Percentiles rank a stretch among this genome's conserved stretches.
Conservation (phyloP, 2,113 vertebrate genomes). For the Takifugu flavidus region DNA sequence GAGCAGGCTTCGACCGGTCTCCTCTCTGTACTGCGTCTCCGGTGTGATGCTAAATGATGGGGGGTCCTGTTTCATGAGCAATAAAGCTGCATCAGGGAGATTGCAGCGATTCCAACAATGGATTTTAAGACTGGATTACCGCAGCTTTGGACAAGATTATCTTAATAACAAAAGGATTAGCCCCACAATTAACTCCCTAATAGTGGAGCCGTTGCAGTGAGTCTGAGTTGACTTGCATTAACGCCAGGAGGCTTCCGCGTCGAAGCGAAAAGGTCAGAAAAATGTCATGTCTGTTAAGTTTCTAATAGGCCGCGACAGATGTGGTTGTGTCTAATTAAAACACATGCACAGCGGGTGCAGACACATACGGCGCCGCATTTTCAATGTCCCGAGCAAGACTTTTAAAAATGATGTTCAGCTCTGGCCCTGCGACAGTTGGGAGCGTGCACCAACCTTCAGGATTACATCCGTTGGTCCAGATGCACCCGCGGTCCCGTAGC, state of each 20-base stretch:
- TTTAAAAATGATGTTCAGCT: no score
- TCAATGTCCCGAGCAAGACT: background rate
- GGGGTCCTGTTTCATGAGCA: conserved; percentile 79
- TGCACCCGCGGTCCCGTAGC: conserved; percentile 82
- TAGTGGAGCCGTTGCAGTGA: conserved; percentile 30
- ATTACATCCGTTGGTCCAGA: conserved; percentile 80
- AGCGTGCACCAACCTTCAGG: conserved; percentile 78
- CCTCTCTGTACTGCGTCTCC: conserved; percentile 82
- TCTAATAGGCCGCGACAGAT: conserved; percentile 51
- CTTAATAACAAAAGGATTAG: conserved; percentile 69
- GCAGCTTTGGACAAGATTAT: conserved; percentile 59
- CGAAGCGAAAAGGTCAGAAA: conserved; percentile 54
- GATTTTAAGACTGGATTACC: conserved; percentile 55
- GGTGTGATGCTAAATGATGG: conserved; percentile 80
- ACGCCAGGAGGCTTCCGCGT: conserved; percentile 33
- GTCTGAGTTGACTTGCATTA: conserved; percentile 47
- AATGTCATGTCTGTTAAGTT: conserved; percentile 46
- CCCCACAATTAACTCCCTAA: conserved; percentile 63
- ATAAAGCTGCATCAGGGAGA: conserved; percentile 37
- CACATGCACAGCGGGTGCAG: background rate
- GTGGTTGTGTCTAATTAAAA: conserved; percentile 36
- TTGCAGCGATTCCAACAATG: conserved; percentile 37
- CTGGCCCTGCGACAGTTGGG: background rate
- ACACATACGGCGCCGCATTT: conserved; percentile 1
- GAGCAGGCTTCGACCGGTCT: conserved; percentile 81